Base-by-base conservation (phyloP, 35 echinoderm and acorn worm species). In the Amphiura filiformis region DNA sequence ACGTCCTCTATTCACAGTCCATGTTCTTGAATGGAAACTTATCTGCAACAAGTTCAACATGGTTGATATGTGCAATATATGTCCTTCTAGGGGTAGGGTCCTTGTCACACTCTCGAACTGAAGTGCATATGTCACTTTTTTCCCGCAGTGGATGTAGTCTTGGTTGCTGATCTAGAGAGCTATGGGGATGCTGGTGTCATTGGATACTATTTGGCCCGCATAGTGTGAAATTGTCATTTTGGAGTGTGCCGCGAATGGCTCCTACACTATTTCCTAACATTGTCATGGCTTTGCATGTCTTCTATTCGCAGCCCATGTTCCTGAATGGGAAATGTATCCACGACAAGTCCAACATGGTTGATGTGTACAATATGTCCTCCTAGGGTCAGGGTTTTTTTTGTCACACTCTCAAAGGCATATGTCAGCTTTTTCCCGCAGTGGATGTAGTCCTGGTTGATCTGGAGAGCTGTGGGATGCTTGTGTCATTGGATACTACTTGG, bases 391-490 rank as follows among this genome's bases (percentile, higher is more conserved):
- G n/a, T n/a, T n/a, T n/a, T n/a, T n/a, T 70, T 70, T 70, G 61
- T 70, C 1, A 23, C 28, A 30, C 61, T 70, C 28, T 70, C 61
- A 70, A n/a, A n/a, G 28, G 26, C 61, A 30, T 70, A 18, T n/a
- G n/a, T n/a, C n/a, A 70, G 9, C 26, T 70, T 70, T 70, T 70
- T 70, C 2, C 61, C 61, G 26, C 61, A 70, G 61, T 70, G 61
- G 4, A 70, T 70, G 61, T 70, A 15, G 61, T 70, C n/a, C 61
- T 70, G 61, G 61, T 70, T 70, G 61, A n/a, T n/a, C n/a, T 70
- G 2, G 28, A 70, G 61, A 70, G 61, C 61, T 70, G 9, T 5
- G 61, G 61, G 17, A 26, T 70, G 26, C 26, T 30, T 70, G 28
- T 47, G 41, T 47, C 61, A 70, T 70, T 30, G 15, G 17, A 3